Evolutionary conservation across 2,113 vertebrate species (phyloP).

Genomic region (Oxyruncus cristatus): DNA sequence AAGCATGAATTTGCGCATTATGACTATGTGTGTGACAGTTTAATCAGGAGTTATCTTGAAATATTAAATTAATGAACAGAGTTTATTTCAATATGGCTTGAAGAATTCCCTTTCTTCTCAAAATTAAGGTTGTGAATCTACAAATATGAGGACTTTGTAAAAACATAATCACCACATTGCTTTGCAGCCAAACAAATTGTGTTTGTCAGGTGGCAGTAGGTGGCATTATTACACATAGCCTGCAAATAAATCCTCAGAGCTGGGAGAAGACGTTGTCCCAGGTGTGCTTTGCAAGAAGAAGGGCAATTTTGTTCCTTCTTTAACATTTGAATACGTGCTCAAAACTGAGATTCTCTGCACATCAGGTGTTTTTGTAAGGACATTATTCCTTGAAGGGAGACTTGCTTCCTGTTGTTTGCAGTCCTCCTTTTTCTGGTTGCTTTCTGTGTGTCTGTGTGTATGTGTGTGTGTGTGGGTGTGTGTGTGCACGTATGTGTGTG

Average conservation of each 20-base stretch:
- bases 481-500: too few species aligned
- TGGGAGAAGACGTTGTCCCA: fast-evolving
- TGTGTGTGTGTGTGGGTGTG: too few species aligned
- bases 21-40: background rate
- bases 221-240: background rate
- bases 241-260: background rate
- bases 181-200: background rate
- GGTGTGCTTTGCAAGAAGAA: background rate
- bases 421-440: background rate
- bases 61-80: background rate
- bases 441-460: background rate
- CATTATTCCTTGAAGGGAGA: background rate
- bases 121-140: background rate
- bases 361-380: background rate
- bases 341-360: background rate
- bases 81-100: background rate
- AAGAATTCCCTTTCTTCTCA: background rate
- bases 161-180: background rate
- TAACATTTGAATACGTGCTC: background rate
- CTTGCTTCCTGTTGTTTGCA: background rate
- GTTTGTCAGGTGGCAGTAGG: background rate
- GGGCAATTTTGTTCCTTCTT: background rate
- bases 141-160: background rate
- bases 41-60: background rate
- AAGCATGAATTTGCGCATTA: background rate